Conservation (phyloP, 2,113 vertebrate genomes). For the Psephotus haematonotus region DNA sequence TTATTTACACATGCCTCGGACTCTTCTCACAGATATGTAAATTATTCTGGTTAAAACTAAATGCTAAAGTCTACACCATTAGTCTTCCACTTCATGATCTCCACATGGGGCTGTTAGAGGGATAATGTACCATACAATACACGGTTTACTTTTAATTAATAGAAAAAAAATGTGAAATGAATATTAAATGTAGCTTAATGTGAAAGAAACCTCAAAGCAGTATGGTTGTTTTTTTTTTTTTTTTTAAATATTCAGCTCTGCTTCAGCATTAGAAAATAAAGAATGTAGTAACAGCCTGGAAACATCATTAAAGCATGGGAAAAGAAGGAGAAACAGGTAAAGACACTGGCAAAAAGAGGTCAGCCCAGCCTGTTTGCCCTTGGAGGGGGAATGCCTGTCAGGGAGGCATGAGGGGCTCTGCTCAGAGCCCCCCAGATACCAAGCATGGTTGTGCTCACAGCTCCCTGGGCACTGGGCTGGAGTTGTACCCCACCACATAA, state of each 20-base stretch:
- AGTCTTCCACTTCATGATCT: conserved; percentile 99
- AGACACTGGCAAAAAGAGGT: not conserved
- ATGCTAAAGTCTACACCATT: conserved; percentile 99
- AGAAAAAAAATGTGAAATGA: conserved; percentile 94
- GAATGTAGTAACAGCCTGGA: not conserved
- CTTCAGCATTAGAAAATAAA: conserved; percentile 70
- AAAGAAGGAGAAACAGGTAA: not conserved
- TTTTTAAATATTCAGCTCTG: conserved; percentile 73
- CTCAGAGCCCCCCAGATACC: not conserved
- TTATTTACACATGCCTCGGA: conserved; percentile 94
- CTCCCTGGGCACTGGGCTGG: not conserved
- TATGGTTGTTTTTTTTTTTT: conserved; percentile 61
- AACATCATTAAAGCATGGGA: not conserved
- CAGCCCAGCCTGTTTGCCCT: not conserved
- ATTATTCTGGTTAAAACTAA: conserved; percentile 93
- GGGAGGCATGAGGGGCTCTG: not conserved
- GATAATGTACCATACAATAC: conserved; percentile 99
- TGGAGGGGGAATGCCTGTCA: not conserved
- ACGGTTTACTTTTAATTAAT: conserved; percentile 99
- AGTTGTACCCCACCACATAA: not conserved
- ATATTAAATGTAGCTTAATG: conserved; percentile 98
- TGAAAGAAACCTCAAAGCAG: conserved; percentile 83
- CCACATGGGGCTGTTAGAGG: conserved; percentile 99
- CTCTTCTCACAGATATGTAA: conserved; percentile 94
- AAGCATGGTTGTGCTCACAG: not conserved